These are phyloP conservation scores for Brotula barbata DNA, from an alignment of 2,797 vertebrate genomes.

Conservation along the genomic window DNA sequence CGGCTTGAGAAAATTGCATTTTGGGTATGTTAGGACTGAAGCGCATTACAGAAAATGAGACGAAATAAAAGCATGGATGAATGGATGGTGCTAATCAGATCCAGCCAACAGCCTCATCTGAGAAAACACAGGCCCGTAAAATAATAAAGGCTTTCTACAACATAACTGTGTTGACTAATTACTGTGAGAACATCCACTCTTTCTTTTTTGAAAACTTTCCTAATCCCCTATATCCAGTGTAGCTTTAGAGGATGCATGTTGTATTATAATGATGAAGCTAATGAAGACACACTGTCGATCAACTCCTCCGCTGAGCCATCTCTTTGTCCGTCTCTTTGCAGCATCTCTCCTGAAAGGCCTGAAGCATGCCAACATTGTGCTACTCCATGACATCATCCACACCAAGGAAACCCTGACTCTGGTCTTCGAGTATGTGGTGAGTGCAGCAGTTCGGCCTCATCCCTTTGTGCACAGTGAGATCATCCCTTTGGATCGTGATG, in stretches of 20 bases:
- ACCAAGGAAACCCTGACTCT: slow-evolving; percentile 91
- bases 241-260: neutral
- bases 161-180: slow-evolving; percentile 50
- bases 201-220: slow-evolving; percentile 37
- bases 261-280: slow-evolving; percentile 44
- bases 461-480: slow-evolving; percentile 2
- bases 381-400: slow-evolving; percentile 94
- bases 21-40: too few relatives aligned
- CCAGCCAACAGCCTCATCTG: too few relatives aligned
- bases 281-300: slow-evolving; percentile 38
- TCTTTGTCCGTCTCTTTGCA: slow-evolving; percentile 60
- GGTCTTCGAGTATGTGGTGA: slow-evolving; percentile 94
- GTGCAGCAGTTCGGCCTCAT: slow-evolving; percentile 41
- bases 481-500: neutral
- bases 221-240: slow-evolving; percentile 34
- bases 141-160: slow-evolving; percentile 14
- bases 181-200: slow-evolving; percentile 60
- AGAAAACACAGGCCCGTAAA: too few relatives aligned
- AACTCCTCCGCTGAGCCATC: slow-evolving; percentile 8
- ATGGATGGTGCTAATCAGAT: too few relatives aligned
- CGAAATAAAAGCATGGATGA: too few relatives aligned
- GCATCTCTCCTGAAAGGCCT: slow-evolving; percentile 95
- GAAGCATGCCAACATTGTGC: slow-evolving; percentile 90
- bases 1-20: too few relatives aligned
- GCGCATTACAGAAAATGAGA: too few relatives aligned